Evolutionary conservation across 2,888 invertebrate genomes (phyloP).

Genomic region (Troglohyphantes excavatus): DNA sequence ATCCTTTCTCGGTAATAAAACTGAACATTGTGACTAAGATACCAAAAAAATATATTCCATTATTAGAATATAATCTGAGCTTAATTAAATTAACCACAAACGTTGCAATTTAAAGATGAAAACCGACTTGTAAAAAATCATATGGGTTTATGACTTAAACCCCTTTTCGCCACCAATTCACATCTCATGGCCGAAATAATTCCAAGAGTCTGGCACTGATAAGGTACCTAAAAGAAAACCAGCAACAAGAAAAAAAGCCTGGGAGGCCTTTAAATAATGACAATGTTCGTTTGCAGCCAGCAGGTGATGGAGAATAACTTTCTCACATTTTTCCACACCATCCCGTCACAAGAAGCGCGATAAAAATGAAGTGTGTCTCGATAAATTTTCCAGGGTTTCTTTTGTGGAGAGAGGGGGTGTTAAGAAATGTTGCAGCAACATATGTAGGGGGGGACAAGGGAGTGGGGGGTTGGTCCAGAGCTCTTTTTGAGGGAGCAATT

Average conservation of each 20-base stretch:
- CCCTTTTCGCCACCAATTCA: neutral
- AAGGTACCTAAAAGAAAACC: slow-evolving; percentile 13
- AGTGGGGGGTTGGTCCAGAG: neutral
- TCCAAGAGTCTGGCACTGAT: slow-evolving; percentile 7
- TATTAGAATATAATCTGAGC: no score
- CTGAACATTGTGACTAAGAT: no score
- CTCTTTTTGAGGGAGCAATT: no score
- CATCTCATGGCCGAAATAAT: slow-evolving; percentile 6
- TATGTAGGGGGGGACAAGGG: neutral
- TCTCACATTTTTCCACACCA: slow-evolving; percentile 31
- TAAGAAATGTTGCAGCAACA: slow-evolving; percentile 12
- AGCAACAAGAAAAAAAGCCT: neutral
- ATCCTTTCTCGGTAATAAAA: no score
- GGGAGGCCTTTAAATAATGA: slow-evolving; percentile 64
- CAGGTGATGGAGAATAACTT: slow-evolving; percentile 59
- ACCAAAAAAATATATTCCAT: no score
- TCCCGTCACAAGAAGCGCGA: slow-evolving; percentile 59
- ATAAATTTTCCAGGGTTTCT: slow-evolving; percentile 52
- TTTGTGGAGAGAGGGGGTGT: slow-evolving; percentile 10
- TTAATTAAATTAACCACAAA: no score
- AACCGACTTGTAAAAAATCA: no score
- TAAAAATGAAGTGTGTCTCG: slow-evolving; percentile 69
- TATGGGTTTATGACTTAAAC: neutral
- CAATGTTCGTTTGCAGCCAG: slow-evolving; percentile 51
- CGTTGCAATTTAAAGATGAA: no score